Percentiles rank a stretch among this genome's conserved stretches.
phyloP scores from a whole-genome alignment of 2,888 invertebrate genomes.

The Acronicta psi region DNA sequence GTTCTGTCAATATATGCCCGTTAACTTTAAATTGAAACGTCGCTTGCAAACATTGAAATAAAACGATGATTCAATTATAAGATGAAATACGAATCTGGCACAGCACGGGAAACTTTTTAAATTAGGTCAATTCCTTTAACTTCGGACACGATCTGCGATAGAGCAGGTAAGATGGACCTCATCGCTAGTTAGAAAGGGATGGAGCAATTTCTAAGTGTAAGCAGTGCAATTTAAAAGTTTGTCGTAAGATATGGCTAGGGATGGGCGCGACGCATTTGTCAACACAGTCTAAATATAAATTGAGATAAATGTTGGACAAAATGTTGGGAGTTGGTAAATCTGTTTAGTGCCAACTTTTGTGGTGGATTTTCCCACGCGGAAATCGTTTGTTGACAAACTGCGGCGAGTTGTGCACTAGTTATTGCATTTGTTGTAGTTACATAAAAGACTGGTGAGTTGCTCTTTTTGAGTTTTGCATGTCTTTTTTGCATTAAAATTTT shows the following conservation, averaged over 20 bases:
- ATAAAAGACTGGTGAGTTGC: constrained; percentile 6
- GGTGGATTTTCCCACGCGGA: constrained; percentile 11
- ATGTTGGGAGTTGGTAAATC: constrained; percentile 33
- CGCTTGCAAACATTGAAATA: constrained; percentile 48
- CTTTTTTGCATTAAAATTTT: background rate
- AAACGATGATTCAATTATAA: constrained; percentile 54
- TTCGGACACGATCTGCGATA: constrained; percentile 45
- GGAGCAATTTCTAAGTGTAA: constrained; percentile 37
- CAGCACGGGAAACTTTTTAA: constrained; percentile 49
- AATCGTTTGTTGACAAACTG: constrained; percentile 33
- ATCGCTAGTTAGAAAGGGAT: constrained; percentile 28
- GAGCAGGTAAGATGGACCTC: constrained; percentile 27
- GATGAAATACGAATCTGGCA: constrained; percentile 48
- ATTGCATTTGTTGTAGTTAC: constrained; percentile 20
- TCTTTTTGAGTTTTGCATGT: constrained; percentile 3
- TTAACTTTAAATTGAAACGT: constrained; percentile 59
- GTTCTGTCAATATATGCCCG: constrained; percentile 46
- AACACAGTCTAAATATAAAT: constrained; percentile 38
- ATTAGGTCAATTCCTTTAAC: constrained; percentile 52
- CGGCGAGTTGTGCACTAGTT: constrained; percentile 30
- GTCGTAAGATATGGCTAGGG: constrained; percentile 36
- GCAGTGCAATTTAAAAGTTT: constrained; percentile 55
- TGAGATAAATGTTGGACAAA: constrained; percentile 48
- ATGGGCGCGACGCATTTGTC: constrained; percentile 43
- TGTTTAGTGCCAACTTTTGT: constrained; percentile 28